Conservation (phyloP, 1,140 invertebrate species). For the Hermatobates lingyangjiaoensis region DNA sequence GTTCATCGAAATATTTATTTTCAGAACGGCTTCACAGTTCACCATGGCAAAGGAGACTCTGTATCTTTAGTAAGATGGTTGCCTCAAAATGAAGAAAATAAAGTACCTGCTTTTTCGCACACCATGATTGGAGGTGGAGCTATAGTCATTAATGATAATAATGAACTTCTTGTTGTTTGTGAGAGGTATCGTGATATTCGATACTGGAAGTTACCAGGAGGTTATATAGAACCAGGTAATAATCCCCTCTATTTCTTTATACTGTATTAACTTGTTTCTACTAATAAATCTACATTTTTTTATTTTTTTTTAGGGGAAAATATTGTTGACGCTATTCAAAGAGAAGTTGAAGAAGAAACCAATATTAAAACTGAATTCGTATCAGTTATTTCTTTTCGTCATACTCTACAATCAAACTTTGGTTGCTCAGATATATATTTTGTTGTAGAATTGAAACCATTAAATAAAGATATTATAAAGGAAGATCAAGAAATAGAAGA, state of each 20-base stretch:
- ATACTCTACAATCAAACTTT: constrained; percentile 48
- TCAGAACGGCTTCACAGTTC: constrained; percentile 64
- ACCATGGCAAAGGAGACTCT: constrained; percentile 57
- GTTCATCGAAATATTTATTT: constrained; percentile 13
- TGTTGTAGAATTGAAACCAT: constrained; percentile 48
- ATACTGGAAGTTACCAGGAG: constrained; percentile 81
- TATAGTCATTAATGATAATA: constrained; percentile 52
- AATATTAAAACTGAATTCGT: constrained; percentile 55
- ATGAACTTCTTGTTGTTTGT: constrained; percentile 57
- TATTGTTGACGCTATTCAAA: constrained; percentile 48
- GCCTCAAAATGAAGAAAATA: constrained; percentile 35
- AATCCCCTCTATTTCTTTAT: constrained; percentile 6
- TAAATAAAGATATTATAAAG: constrained; percentile 37
- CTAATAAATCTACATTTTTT: too few relatives aligned
- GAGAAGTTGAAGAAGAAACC: constrained; percentile 82
- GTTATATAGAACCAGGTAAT: constrained; percentile 72
- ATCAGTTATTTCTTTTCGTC: constrained; percentile 55
- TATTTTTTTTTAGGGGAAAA: constrained; percentile 45
- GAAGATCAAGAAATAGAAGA: constrained; percentile 54
- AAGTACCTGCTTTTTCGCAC: constrained; percentile 63
- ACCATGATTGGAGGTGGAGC: constrained; percentile 76
- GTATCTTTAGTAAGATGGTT: constrained; percentile 70
- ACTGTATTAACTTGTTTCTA: background rate
- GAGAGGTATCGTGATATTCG: constrained; percentile 40
- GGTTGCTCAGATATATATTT: constrained; percentile 72